Evolutionary conservation across 2,113 vertebrate genomes (phyloP), one percentile per base, ranked within the genome.

Genomic region (Pachycephala philippinensis): DNA sequence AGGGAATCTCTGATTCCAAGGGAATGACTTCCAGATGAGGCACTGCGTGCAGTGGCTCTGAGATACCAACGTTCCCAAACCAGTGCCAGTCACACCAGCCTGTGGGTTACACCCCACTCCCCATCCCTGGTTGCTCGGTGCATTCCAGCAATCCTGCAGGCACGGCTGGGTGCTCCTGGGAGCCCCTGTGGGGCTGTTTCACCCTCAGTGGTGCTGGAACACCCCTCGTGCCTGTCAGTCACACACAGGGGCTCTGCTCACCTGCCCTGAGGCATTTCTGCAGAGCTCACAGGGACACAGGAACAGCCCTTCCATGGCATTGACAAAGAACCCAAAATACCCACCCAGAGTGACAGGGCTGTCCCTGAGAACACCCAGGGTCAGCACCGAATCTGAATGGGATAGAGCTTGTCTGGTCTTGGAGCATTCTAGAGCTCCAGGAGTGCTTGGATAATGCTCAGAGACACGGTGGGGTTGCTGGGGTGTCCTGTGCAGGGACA

Each of bases 61-160:
- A 42, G 72, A 75, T 4, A 33, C 3, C n/a, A 16, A 20, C 52
- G 5, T 7, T 26, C 50, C 59, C 1, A 2, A 56, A 19, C 0
- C 9, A 24, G 16, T 12, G n/a, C 31, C 40, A 27, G 2, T 21
- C 11, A 12, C 39, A 7, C 3, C 11, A 23, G 21, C 2, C 54
- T n/a, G 7, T 24, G 2, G 1, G 47, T 56, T 42, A 6, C 10
- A 28, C 2, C n/a, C 20, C 12, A 2, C 27, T 40, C 4, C 11
- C 40, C 53, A 35, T 11, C 15, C 18, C 28, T 26, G 74, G 16
- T 2, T 57, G 47, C 56, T 60, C 76, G 24, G 21, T 18, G 68
- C 11, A 11, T n/a, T 30, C 42, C 40, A 66, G 30, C 23, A 39
- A 5, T 18, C 26, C 16, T 72, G 30, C 64, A 78, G 63, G 42